These are phyloP conservation scores for Gonatopus flavifemur DNA, from an alignment of 1,140 invertebrate species.

Conservation along the genomic window DNA sequence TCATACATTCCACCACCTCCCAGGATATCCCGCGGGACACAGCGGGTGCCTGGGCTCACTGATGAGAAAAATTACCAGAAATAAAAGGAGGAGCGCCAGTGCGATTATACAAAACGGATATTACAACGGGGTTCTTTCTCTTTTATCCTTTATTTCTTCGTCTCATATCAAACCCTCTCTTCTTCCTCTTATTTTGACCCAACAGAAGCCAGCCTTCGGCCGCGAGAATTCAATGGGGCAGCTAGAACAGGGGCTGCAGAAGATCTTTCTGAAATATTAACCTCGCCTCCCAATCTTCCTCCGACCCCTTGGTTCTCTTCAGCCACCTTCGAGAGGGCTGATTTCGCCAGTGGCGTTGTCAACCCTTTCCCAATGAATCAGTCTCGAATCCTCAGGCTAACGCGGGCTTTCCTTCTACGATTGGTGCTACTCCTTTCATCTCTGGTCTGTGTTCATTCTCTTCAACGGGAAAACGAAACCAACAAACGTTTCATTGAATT, in stretches of 20 bases:
- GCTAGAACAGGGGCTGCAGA: constrained; percentile 9
- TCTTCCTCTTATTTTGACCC: too few species aligned
- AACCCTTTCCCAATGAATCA: not conserved
- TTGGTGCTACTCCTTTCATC: too few species aligned
- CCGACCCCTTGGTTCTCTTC: not conserved
- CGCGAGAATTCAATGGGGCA: constrained; percentile 29
- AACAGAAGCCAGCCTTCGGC: constrained; percentile 16
- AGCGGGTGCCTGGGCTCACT: constrained; percentile 31
- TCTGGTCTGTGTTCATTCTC: too few species aligned
- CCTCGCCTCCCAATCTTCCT: not conserved
- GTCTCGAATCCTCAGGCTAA: not conserved
- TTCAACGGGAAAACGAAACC: too few species aligned
- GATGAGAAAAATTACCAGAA: constrained; percentile 43
- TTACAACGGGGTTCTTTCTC: constrained; percentile 34
- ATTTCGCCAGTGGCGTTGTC: not conserved
- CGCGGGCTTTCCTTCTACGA: too few species aligned
- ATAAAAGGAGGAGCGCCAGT: constrained; percentile 36
- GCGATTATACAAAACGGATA: constrained; percentile 42
- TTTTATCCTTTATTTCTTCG: too few species aligned
- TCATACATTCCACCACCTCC: constrained; percentile 27
- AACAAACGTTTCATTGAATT: too few species aligned
- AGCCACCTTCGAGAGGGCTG: constrained; percentile 3
- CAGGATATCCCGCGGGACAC: constrained; percentile 44
- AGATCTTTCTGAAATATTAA: constrained; percentile 28
- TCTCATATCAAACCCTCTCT: constrained; percentile 36